Evolutionary conservation across 2,888 invertebrate genomes (phyloP).

Genomic region (Morpho achilles): DNA sequence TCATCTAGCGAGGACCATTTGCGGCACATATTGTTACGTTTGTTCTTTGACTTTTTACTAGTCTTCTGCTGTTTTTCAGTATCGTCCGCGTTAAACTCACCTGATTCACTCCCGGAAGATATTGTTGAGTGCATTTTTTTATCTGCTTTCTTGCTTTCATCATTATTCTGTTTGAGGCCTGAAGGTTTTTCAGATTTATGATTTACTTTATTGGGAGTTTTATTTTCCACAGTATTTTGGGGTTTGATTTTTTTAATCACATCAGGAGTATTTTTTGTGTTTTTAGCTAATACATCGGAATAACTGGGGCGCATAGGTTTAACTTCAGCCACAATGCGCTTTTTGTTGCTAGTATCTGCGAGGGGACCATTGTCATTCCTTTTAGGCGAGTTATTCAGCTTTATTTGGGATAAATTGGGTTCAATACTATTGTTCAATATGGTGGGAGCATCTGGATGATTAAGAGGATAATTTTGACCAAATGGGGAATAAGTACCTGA

Average conservation of each 20-base stretch:
- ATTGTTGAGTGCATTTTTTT: slow-evolving; percentile 58
- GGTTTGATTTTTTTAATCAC: slow-evolving; percentile 64
- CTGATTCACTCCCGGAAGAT: slow-evolving; percentile 74
- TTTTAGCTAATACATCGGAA: slow-evolving; percentile 89
- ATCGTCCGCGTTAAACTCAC: slow-evolving; percentile 66
- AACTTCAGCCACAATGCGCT: slow-evolving; percentile 90
- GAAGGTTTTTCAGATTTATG: slow-evolving; percentile 59
- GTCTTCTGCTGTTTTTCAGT: slow-evolving; percentile 59
- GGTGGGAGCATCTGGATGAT: slow-evolving; percentile 66
- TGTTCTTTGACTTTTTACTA: slow-evolving; percentile 65
- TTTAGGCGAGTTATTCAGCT: slow-evolving; percentile 59
- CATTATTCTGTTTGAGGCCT: slow-evolving; percentile 44
- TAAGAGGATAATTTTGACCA: slow-evolving; percentile 80
- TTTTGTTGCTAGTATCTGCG: slow-evolving; percentile 79
- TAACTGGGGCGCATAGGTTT: slow-evolving; percentile 93
- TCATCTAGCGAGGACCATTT: slow-evolving; percentile 82
- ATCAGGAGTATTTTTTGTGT: slow-evolving; percentile 74
- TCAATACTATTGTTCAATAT: slow-evolving; percentile 51
- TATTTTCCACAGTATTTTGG: slow-evolving; percentile 60
- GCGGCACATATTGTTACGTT: slow-evolving; percentile 62
- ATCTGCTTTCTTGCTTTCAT: slow-evolving; percentile 61
- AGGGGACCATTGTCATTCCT: slow-evolving; percentile 66
- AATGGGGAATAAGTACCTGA: slow-evolving; percentile 87
- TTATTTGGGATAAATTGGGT: slow-evolving; percentile 43
- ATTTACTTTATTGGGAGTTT: slow-evolving; percentile 52